Evolutionary conservation across 2,797 vertebrate species (phyloP).

Genomic region (Eospalax fontanierii): DNA sequence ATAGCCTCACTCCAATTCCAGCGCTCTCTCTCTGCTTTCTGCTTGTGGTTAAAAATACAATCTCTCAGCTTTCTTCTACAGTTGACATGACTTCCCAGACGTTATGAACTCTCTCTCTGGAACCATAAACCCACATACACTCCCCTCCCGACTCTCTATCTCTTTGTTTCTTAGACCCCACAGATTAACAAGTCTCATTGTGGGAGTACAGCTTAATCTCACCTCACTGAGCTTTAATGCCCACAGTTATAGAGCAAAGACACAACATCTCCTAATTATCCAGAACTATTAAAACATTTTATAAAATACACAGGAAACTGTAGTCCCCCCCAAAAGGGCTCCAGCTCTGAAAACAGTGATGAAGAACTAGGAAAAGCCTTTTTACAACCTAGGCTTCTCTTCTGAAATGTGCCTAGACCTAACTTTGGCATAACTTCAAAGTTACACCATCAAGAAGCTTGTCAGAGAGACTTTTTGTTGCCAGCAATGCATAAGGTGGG

Average conservation of each 20-base stretch:
- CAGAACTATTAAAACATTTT: not conserved
- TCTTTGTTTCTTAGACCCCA: too few relatives aligned
- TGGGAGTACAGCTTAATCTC: not conserved
- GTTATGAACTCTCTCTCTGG: too few relatives aligned
- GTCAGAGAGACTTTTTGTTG: not conserved
- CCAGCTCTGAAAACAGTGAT: not conserved
- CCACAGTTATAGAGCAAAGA: not conserved
- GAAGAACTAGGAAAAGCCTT: not conserved
- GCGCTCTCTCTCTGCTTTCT: too few relatives aligned
- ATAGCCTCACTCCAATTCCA: too few relatives aligned
- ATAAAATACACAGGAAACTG: not conserved
- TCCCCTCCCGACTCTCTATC: too few relatives aligned
- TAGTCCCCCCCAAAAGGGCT: not conserved
- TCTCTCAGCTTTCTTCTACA: too few relatives aligned
- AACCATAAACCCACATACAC: too few relatives aligned
- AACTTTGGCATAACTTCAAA: not conserved
- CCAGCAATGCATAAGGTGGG: constrained; percentile 16
- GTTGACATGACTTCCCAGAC: too few relatives aligned
- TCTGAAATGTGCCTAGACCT: not conserved
- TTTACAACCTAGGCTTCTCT: not conserved
- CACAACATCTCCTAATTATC: not conserved
- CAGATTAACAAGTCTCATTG: not conserved
- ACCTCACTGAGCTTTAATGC: not conserved
- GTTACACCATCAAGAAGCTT: not conserved
- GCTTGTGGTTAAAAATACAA: too few relatives aligned